Percentiles rank a stretch among this genome's conserved stretches.
These are phyloP conservation scores for Ectemnius cavifrons DNA, from an alignment of 2,888 invertebrate species.

Conservation along the genomic window DNA sequence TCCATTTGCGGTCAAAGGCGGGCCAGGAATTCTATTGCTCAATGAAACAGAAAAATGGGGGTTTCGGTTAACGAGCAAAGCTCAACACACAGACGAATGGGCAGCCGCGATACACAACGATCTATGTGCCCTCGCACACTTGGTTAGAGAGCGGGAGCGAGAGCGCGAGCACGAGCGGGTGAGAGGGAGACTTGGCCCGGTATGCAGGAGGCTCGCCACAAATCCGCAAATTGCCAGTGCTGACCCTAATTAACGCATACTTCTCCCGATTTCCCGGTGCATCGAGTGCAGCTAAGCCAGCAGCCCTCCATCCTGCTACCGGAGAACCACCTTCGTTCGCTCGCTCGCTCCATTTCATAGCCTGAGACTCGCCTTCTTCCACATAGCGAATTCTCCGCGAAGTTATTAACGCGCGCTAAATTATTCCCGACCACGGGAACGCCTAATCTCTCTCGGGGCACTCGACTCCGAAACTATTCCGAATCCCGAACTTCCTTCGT, in stretches of 20 bases:
- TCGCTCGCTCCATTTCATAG: conserved; percentile 14
- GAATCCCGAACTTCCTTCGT: no score
- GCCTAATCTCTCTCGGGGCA: conserved; percentile 7
- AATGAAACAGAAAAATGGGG: conserved; percentile 1
- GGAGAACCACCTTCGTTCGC: background rate
- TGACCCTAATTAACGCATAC: conserved; percentile 75
- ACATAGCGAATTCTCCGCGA: background rate
- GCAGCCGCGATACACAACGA: no score
- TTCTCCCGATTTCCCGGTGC: conserved; percentile 57
- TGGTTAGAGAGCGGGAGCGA: background rate
- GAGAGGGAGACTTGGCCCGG: background rate
- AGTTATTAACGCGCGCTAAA: conserved; percentile 1
- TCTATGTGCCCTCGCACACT: background rate
- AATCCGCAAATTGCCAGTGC: conserved; percentile 70
- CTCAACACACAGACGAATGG: conserved; percentile 3
- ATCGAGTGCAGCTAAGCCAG: conserved; percentile 27
- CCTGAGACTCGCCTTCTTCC: conserved; percentile 2
- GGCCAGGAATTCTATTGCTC: background rate
- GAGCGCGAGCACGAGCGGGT: background rate
- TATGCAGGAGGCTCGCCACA: conserved; percentile 58
- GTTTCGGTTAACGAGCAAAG: background rate
- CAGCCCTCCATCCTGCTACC: conserved; percentile 31
- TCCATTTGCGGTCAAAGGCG: no score
- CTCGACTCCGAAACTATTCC: no score
- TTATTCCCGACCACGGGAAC: conserved; percentile 14